phyloP scores from a whole-genome alignment of 2,888 invertebrate species.

The Agrochola circellaris region DNA sequence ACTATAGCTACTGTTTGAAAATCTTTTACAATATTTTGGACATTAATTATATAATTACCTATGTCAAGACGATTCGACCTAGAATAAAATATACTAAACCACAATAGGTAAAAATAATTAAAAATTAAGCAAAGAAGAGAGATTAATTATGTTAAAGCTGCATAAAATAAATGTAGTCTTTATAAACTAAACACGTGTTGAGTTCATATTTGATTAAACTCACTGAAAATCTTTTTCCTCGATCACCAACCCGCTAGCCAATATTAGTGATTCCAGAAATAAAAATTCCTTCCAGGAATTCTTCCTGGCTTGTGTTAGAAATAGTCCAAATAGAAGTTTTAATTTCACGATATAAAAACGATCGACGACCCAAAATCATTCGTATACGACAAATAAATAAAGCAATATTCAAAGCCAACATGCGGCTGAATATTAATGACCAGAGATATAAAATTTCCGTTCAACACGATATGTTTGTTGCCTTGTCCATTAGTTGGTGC shows the following conservation, averaged over 20 bases:
- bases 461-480: conserved; percentile 59
- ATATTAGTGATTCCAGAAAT: neutral
- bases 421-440: conserved; percentile 62
- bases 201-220: neutral
- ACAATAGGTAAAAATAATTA: too few species aligned
- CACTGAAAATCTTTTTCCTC: neutral
- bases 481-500: conserved; percentile 70
- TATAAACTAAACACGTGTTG: neutral
- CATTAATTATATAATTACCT: too few species aligned
- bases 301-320: neutral
- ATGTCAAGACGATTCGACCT: too few species aligned
- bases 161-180: neutral
- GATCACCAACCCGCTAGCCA: neutral
- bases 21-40: too few species aligned
- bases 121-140: too few species aligned
- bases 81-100: too few species aligned
- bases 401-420: conserved; percentile 53
- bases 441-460: conserved; percentile 67
- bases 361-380: conserved; percentile 37
- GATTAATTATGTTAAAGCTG: neutral
- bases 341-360: conserved; percentile 14
- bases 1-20: too few species aligned
- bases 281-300: too few species aligned
- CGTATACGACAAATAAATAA: conserved; percentile 45
- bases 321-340: neutral